Conservation (phyloP, 2,797 vertebrate species). For the Enteromius fasciolatus region DNA sequence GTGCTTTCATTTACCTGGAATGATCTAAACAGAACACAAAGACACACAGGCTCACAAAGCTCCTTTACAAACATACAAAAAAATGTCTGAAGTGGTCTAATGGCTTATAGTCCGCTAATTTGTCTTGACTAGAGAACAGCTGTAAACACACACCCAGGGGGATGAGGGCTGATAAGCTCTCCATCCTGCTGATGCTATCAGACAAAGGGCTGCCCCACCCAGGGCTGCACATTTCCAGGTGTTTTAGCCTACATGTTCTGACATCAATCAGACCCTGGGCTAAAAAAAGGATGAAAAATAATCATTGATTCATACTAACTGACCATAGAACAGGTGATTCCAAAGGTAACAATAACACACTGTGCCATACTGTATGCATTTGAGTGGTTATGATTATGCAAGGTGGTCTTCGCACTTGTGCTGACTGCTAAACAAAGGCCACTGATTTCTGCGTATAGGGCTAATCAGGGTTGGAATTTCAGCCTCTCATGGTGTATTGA, state of each 20-base stretch:
- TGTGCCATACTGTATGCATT: constrained; percentile 51
- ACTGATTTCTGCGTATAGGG: constrained; percentile 67
- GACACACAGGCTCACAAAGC: constrained; percentile 48
- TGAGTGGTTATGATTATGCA: constrained; percentile 46
- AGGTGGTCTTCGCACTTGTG: constrained; percentile 43
- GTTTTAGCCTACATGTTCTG: constrained; percentile 64
- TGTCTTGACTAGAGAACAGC: constrained; percentile 76
- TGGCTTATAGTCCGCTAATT: constrained; percentile 67
- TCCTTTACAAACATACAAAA: constrained; percentile 4
- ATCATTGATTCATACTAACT: constrained; percentile 66
- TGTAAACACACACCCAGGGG: constrained; percentile 69
- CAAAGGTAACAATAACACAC: constrained; percentile 53
- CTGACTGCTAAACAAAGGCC: constrained; percentile 67
- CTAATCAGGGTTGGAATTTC: constrained; percentile 69
- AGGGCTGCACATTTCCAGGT: constrained; percentile 69
- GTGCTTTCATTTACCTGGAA: constrained; percentile 44
- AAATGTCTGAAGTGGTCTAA: constrained; percentile 58
- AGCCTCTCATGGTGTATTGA: constrained; percentile 54
- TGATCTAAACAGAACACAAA: constrained; percentile 36
- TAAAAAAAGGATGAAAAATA: constrained; percentile 63
- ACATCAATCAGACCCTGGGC: constrained; percentile 74
- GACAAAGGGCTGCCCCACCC: constrained; percentile 71
- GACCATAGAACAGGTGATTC: constrained; percentile 67
- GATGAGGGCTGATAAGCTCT: constrained; percentile 65
- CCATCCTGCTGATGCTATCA: constrained; percentile 74